Conservation (phyloP, 2,797 vertebrate genomes). For the Bradypus variegatus region DNA sequence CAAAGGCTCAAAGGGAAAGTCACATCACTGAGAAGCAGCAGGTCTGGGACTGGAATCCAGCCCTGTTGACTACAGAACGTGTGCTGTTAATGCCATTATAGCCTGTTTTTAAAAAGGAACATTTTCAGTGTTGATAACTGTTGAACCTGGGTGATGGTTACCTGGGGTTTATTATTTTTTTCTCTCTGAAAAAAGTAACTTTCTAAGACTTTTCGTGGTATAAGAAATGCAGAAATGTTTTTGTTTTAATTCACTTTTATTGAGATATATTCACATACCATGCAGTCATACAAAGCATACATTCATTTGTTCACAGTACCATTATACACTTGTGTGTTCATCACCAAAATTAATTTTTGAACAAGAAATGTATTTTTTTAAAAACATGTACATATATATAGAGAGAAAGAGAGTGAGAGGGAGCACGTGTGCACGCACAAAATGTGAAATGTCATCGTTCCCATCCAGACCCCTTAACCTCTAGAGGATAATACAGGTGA, state of each 20-base stretch:
- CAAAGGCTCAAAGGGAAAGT: neutral
- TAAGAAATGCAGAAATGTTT: neutral
- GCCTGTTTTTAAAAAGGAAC: neutral
- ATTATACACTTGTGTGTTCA: too few relatives aligned
- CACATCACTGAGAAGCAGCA: neutral
- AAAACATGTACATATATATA: neutral
- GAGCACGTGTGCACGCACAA: neutral
- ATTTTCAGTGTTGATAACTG: neutral
- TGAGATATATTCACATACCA: too few relatives aligned
- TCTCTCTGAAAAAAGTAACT: conserved; percentile 5
- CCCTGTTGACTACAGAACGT: neutral
- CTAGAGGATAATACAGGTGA: neutral
- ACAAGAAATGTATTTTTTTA: too few relatives aligned
- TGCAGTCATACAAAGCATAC: too few relatives aligned
- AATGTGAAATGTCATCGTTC: conserved; percentile 16
- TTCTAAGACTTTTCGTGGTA: conserved; percentile 6
- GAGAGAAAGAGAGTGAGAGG: too few relatives aligned
- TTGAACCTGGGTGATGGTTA: neutral
- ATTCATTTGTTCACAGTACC: too few relatives aligned
- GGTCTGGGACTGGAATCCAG: neutral
- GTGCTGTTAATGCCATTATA: neutral
- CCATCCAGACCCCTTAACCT: neutral
- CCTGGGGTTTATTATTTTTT: neutral
- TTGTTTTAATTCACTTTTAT: neutral
- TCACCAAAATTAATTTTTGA: too few relatives aligned